Base-by-base conservation (phyloP, 2,888 invertebrate genomes). In the Mythimna pallens region DNA sequence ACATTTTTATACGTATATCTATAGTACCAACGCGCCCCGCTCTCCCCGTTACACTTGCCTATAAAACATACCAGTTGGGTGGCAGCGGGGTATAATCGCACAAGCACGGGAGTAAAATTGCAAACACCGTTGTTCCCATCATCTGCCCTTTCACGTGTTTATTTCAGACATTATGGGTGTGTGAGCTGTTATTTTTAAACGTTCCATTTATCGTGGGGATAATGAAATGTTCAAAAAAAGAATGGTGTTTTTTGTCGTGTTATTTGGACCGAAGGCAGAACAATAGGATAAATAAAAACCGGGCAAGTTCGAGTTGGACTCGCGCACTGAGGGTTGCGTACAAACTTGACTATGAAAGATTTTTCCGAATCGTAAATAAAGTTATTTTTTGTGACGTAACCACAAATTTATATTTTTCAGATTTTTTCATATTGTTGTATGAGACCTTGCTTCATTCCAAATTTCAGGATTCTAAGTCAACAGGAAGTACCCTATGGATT, bases 91-190 rank as follows among this genome's bases (percentile, higher is more conserved):
- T 73, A 83, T 80, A 81, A 82, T 82, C 74, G 69, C 70, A 70
- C 73, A 78, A 88, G 71, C 67, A 61, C 61, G 81, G 77, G 83
- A 85, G 83, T 85, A 75, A 86, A 82, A 82, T 86, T 83, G 82
- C 85, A 82, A 82, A 81, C 83, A 73, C 75, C 76, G 72, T 87
- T 87, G 85, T 89, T 86, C 89, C 88, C 88, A 89, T 87, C 87
- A 86, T 70, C 78, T 80, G 85, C 84, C 85, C 86, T 84, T 87
- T 88, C 76, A 76, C 81, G 70, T 82, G 88, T 89, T 88, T 89
- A 88, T 89, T 89, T 87, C 83, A 82, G 79, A 85, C 80, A 82
- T 86, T 84, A 84, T 81, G 83, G 76, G 80, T 80, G 50, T 80
- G 75, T 81, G 83, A 78, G 81, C 80, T 85, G 85, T 88, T 88